phyloP scores from a whole-genome alignment of 2,888 invertebrate species.

The Ennomos fuscantarius region DNA sequence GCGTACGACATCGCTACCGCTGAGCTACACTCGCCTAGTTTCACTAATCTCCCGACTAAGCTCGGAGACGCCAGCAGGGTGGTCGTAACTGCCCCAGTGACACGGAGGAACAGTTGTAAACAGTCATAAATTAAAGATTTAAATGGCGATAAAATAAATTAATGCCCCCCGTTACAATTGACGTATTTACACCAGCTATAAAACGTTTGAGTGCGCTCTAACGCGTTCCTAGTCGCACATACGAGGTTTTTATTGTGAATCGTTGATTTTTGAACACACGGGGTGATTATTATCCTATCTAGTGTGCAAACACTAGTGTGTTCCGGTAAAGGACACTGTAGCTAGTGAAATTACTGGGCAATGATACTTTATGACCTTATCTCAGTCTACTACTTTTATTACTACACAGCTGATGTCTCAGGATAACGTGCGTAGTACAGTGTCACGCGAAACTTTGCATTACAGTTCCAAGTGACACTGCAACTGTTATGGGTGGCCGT shows the following conservation, averaged over 20 bases:
- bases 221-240: constrained; percentile 41
- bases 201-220: constrained; percentile 55
- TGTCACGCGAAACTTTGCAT: too few relatives aligned
- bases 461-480: too few relatives aligned
- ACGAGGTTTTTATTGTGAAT: constrained; percentile 46
- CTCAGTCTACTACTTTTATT: too few relatives aligned
- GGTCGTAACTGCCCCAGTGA: constrained; percentile 37
- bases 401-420: too few relatives aligned
- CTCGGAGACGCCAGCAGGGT: constrained; percentile 21
- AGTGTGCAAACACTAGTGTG: too few relatives aligned
- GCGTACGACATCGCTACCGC: too few relatives aligned
- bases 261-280: constrained; percentile 43
- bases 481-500: too few relatives aligned
- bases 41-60: background rate
- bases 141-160: constrained; percentile 78
- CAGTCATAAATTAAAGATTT: constrained; percentile 77
- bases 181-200: constrained; percentile 64
- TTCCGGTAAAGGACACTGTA: too few relatives aligned
- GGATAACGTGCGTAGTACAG: too few relatives aligned
- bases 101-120: constrained; percentile 61
- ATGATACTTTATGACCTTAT: too few relatives aligned
- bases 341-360: too few relatives aligned
- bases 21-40: too few relatives aligned
- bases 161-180: constrained; percentile 56
- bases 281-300: constrained; percentile 22